These are phyloP conservation scores for Aphodius granarius DNA, from an alignment of 2,888 invertebrate genomes.

Conservation along the genomic window DNA sequence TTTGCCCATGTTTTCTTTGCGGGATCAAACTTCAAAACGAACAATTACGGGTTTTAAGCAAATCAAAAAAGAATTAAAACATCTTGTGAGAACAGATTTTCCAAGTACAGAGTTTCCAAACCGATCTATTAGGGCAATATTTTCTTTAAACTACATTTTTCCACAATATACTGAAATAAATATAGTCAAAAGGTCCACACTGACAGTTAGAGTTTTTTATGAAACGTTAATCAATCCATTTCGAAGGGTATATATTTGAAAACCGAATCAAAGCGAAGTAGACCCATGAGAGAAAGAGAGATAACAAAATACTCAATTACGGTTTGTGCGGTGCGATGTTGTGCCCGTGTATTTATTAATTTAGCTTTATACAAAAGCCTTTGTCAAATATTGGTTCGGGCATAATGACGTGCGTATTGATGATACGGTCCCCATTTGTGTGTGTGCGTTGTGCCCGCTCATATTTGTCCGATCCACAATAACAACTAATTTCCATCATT, in stretches of 20 bases:
- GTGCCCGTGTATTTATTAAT: constrained; percentile 27
- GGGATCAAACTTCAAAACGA: too few relatives aligned
- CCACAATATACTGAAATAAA: too few relatives aligned
- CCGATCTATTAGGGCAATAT: too few relatives aligned
- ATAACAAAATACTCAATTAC: constrained; percentile 26
- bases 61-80: too few relatives aligned
- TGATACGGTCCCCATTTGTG: constrained; percentile 30
- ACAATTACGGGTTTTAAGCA: too few relatives aligned
- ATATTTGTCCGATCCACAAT: constrained; percentile 46
- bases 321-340: constrained; percentile 15
- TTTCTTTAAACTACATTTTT: too few relatives aligned
- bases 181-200: too few relatives aligned
- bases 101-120: too few relatives aligned
- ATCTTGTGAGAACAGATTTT: too few relatives aligned
- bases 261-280: not conserved
- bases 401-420: constrained; percentile 29
- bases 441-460: constrained; percentile 32
- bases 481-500: constrained; percentile 52
- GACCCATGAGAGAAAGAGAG: not conserved
- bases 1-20: too few relatives aligned
- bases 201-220: too few relatives aligned
- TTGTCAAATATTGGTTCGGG: constrained; percentile 47
- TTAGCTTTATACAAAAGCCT: constrained; percentile 41
- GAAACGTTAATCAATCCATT: not conserved
- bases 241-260: not conserved